Evolutionary conservation across 2,888 invertebrate species (phyloP).

Genomic region (Agriopis aurantiaria): DNA sequence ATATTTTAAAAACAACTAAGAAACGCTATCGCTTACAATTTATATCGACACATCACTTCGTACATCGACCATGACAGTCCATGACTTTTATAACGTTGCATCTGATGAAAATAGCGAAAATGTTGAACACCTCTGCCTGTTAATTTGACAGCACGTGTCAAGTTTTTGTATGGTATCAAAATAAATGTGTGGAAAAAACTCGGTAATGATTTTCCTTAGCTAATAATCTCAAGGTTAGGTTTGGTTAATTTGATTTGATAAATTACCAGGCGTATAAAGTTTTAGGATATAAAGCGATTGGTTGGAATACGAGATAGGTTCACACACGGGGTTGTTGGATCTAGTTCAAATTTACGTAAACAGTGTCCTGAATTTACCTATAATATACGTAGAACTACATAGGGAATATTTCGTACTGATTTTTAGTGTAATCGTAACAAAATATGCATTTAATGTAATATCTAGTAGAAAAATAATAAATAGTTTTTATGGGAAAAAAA

Average conservation of each 20-base stretch:
- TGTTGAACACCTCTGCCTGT: conserved; percentile 51
- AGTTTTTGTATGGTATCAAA: conserved; percentile 45
- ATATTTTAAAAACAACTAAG: neutral
- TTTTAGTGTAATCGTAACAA: too few relatives aligned
- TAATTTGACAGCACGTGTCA: conserved; percentile 55
- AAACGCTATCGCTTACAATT: conserved; percentile 44
- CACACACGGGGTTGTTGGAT: too few relatives aligned
- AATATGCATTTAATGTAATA: too few relatives aligned
- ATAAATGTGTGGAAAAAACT: conserved; percentile 26
- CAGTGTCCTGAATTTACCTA: too few relatives aligned
- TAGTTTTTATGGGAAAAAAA: too few relatives aligned
- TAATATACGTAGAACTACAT: too few relatives aligned
- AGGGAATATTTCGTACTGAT: too few relatives aligned
- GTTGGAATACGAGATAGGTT: neutral
- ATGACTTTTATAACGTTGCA: conserved; percentile 62
- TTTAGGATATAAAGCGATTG: neutral
- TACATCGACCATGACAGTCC: conserved; percentile 74
- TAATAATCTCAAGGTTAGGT: conserved; percentile 16
- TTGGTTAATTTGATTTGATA: conserved; percentile 3
- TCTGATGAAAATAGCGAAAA: conserved; percentile 60
- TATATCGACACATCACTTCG: conserved; percentile 51
- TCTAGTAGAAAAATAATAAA: too few relatives aligned
- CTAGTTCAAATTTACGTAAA: too few relatives aligned
- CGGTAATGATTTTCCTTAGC: conserved; percentile 33
- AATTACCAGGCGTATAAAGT: neutral